Percentiles rank a stretch among this genome's conserved stretches.
Conservation (phyloP, 1,140 invertebrate genomes). For the Lasaia peninsularis region DNA sequence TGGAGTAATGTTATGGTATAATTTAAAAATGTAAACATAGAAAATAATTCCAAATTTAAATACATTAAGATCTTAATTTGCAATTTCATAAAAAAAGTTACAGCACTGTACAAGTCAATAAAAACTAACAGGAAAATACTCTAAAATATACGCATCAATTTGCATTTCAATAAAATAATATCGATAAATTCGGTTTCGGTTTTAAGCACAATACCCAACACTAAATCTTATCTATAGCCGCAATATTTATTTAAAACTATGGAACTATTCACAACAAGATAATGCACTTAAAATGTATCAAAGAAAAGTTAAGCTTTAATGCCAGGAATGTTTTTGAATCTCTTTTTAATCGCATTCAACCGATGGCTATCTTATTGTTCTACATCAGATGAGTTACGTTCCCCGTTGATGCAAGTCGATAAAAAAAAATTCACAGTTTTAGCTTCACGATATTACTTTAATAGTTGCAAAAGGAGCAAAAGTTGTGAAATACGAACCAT, state of each 20-base stretch:
- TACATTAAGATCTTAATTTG: too few species aligned
- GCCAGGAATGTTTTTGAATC: constrained; percentile 52
- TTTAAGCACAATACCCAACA: constrained; percentile 9
- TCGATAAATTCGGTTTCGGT: neutral
- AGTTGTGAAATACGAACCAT: constrained; percentile 41
- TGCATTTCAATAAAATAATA: too few species aligned
- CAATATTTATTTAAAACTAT: constrained; percentile 46
- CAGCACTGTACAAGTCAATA: too few species aligned
- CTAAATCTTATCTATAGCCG: constrained; percentile 25
- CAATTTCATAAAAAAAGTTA: too few species aligned
- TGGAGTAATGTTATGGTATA: too few species aligned
- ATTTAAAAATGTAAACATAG: too few species aligned
- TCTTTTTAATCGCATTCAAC: constrained; percentile 57
- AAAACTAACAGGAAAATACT: too few species aligned
- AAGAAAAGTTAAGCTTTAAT: constrained; percentile 49
- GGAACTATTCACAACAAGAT: constrained; percentile 51
- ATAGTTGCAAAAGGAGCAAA: constrained; percentile 62
- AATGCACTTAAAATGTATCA: constrained; percentile 60
- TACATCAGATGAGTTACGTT: constrained; percentile 63
- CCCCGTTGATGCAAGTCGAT: constrained; percentile 46
- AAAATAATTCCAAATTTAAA: too few species aligned
- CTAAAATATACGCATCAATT: too few species aligned
- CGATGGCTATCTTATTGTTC: constrained; percentile 68
- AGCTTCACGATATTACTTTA: constrained; percentile 59
- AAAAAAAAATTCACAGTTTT: constrained; percentile 65